Conservation (phyloP, 2,888 invertebrate genomes). For the Lycocerus yunnanus region DNA sequence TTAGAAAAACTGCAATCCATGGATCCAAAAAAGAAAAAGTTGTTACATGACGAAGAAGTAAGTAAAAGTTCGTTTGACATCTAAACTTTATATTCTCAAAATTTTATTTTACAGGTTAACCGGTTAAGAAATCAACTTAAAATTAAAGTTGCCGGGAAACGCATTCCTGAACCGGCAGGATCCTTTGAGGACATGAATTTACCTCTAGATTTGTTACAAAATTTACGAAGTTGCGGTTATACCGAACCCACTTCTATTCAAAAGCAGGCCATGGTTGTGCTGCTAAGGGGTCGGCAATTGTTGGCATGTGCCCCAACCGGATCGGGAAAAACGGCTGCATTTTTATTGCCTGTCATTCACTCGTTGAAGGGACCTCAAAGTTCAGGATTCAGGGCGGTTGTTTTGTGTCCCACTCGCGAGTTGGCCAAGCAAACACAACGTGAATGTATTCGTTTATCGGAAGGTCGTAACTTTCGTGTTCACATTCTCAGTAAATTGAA, state of each 20-base stretch:
- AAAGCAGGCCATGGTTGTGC: slow-evolving; percentile 89
- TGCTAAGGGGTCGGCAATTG: slow-evolving; percentile 81
- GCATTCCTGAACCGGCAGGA: slow-evolving; percentile 76
- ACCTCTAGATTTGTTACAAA: slow-evolving; percentile 65
- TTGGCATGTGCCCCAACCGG: slow-evolving; percentile 97
- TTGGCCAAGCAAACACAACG: slow-evolving; percentile 88
- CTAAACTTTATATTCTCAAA: neutral
- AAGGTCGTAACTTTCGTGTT: slow-evolving; percentile 72
- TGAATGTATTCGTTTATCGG: slow-evolving; percentile 77
- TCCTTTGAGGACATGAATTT: slow-evolving; percentile 72
- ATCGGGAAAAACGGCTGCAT: slow-evolving; percentile 96
- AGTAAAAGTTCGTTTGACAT: neutral
- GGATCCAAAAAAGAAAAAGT: slow-evolving; percentile 54
- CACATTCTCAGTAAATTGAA: slow-evolving; percentile 81
- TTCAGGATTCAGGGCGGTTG: slow-evolving; percentile 81
- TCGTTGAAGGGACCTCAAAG: slow-evolving; percentile 70
- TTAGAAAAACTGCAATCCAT: slow-evolving; percentile 46
- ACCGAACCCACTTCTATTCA: slow-evolving; percentile 85
- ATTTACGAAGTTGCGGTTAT: slow-evolving; percentile 73
- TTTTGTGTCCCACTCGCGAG: slow-evolving; percentile 93
- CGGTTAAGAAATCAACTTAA: slow-evolving; percentile 74
- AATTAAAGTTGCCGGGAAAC: slow-evolving; percentile 79
- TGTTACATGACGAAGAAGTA: slow-evolving; percentile 58
- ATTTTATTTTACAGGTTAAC: slow-evolving; percentile 63
- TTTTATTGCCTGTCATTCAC: slow-evolving; percentile 86